Evolutionary conservation across 2,888 invertebrate species (phyloP), one percentile per base, ranked within the genome.

Genomic region (Synergus japonicus): DNA sequence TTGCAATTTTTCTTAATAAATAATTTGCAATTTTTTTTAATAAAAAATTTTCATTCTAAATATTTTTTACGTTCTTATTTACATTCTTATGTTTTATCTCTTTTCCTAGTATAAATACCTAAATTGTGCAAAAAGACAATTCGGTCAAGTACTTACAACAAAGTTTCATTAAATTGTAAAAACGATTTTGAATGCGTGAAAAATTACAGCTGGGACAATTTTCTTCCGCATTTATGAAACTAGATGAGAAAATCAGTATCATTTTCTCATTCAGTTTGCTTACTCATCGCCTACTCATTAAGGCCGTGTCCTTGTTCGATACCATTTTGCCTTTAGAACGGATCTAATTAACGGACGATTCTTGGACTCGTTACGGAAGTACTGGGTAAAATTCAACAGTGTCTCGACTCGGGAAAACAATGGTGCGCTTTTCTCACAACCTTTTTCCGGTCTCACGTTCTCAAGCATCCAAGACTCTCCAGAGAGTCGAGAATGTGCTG

Each of bases 231-330:
- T 60, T 60, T 60, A 22, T 22, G 41, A 44, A 67, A 67, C 4
- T 43, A n/a, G 1, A 44, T 18, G 12, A 29, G 66, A 66, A 43
- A 66, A 66, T 66, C n/a, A 18, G 66, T 66, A 41, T 66, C 41
- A 10, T 66, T 66, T 66, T 43, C 43, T 66, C 41, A 8, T n/a
- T 43, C 9, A 43, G n/a, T 43, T 43, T 66, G 15, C n/a, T 18
- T n/a, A 41, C 66, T 54, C 69, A 54, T 54, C 9, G 46, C 29
- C 49, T 54, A 13, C 85, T 88, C 85, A 90, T 91, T 90, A 89
- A 89, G 90, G 89, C 86, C 89, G 87, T 88, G 90, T 88, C 89
- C 90, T 89, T 90, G 88, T 90, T 90, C 85, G 86, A 87, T 88
- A 85, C 83, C 85, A 84, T 86, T 88, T 85, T 83, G 69, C 81